Evolutionary conservation across 2,797 vertebrate genomes (phyloP), one percentile per base, ranked within the genome.

Genomic region (Falco concolor): DNA sequence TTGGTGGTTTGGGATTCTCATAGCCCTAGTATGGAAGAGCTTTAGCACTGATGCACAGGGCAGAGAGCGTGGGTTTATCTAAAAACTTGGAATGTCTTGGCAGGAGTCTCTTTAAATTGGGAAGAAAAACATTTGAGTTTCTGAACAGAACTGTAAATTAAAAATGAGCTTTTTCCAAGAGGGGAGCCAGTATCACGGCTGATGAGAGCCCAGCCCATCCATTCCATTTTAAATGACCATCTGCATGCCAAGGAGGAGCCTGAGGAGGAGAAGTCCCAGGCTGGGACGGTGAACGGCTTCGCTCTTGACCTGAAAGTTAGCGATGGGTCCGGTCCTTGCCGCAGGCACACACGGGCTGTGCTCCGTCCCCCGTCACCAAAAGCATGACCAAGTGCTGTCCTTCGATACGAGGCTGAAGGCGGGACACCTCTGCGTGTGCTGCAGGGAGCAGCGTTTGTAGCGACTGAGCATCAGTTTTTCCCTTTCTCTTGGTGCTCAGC

Each of bases 1-100:
- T 34, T 57, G 60, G 56, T 50, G 64, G 24, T 30, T 49, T 63
- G 42, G 81, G 64, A 36, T 40, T 47, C 38, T 21, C 23, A 2
- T 15, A 22, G 64, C 24, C 68, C 49, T 32, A 45, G 68, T 42
- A 60, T 70, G 69, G 81, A 72, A 72, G 60, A 65, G 78, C 52
- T 54, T 52, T 5, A 42, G 84, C 24, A 5, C 10, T 70, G 50
- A 32, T 49, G 72, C 40, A 13, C 67, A 78, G 84, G 60, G 54
- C 93, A 90, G 50, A 27, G 75, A 94, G 92, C 92, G 78, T 94
- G 92, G 94, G 90, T 92, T 97, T 96, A 87, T 97, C 96, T 87
- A 40, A 69, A 65, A 53, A 83, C 90, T 79, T 89, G 97, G 96
- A 97, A 97, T 85, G 92, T 82, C 94, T 87, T 95, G 92, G 89